Conservation (phyloP, 2,113 vertebrate genomes). For the Gobiocypris rarus region DNA sequence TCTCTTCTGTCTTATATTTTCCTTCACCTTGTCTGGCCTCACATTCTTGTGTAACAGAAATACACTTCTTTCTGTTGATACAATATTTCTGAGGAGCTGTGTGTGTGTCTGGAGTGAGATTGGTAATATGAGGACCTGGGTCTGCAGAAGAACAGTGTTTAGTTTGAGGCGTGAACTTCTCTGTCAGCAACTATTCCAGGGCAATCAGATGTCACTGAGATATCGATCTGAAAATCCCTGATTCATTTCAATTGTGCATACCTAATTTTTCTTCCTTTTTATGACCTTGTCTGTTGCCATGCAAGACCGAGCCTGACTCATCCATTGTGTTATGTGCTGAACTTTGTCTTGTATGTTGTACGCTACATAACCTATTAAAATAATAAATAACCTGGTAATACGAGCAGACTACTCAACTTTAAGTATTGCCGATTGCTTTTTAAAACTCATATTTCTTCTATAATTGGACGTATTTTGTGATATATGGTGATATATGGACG, state of each 20-base stretch:
- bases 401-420: neutral
- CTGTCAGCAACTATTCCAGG: constrained; percentile 7
- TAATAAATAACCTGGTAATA: neutral
- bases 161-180: constrained; percentile 25
- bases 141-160: constrained; percentile 15
- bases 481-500: too few relatives aligned
- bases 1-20: neutral
- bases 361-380: neutral
- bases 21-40: constrained; percentile 7
- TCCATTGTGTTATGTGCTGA: neutral
- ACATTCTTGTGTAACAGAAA: constrained; percentile 23
- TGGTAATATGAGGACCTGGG: constrained; percentile 17
- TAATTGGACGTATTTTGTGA: too few relatives aligned
- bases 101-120: constrained; percentile 17
- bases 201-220: neutral
- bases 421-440: neutral
- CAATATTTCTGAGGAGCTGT: constrained; percentile 12
- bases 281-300: neutral
- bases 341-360: neutral
- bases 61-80: constrained; percentile 15
- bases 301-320: neutral
- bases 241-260: neutral
- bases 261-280: neutral
- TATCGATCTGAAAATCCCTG: constrained; percentile 14
- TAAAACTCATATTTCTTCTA: neutral